Conservation (phyloP, 1,140 invertebrate genomes). For the Drosophila serrata region DNA sequence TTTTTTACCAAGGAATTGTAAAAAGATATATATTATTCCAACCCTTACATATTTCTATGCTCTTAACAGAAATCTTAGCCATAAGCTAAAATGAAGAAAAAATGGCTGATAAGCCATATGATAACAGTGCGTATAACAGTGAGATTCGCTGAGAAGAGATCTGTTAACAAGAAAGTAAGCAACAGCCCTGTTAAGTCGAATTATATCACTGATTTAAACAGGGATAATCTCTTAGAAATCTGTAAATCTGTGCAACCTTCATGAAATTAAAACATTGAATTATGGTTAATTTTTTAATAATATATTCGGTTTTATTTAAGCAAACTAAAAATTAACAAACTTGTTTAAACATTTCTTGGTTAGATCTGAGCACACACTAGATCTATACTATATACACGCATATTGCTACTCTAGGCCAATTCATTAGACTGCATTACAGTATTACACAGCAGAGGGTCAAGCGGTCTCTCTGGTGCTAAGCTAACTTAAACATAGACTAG, state of each 20-base stretch:
- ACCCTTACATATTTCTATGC: too few species aligned
- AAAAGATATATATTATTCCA: too few species aligned
- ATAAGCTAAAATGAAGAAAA: too few species aligned
- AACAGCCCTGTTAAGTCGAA: background rate
- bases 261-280: background rate
- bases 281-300: constrained; percentile 12
- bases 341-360: constrained; percentile 68
- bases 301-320: constrained; percentile 68
- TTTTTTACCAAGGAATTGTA: too few species aligned
- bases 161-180: background rate
- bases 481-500: constrained; percentile 74
- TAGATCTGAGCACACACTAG: constrained; percentile 29
- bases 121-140: background rate
- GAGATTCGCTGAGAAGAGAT: background rate
- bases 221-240: background rate
- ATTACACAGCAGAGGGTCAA: constrained; percentile 46
- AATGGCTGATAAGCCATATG: background rate
- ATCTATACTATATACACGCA: constrained; percentile 52
- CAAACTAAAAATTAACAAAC: constrained; percentile 79
- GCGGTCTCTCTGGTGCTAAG: constrained; percentile 36
- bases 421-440: constrained; percentile 58
- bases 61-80: too few species aligned
- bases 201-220: too few species aligned
- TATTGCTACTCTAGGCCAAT: constrained; percentile 36
- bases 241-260: background rate